Evolutionary conservation across 2,113 vertebrate species (phyloP).

Genomic region (Bos javanicus): DNA sequence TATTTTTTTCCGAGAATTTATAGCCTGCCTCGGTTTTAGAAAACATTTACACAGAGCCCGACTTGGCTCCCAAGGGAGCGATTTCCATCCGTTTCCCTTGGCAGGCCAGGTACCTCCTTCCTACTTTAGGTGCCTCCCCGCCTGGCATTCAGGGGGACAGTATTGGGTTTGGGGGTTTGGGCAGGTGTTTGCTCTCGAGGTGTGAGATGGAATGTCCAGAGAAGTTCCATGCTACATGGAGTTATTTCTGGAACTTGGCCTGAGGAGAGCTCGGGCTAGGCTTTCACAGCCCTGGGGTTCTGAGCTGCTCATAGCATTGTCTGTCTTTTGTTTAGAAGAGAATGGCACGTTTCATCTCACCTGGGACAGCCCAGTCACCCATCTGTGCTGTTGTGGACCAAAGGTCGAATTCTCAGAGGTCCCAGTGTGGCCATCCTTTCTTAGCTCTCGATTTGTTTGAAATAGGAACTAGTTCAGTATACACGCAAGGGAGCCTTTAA

Average conservation of each 20-base stretch:
- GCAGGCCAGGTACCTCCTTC: accelerated
- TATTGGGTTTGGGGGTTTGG: neutral
- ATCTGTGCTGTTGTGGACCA: neutral
- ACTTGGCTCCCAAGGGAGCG: neutral
- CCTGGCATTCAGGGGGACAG: neutral
- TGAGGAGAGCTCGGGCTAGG: neutral
- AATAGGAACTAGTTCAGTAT: neutral
- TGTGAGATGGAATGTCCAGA: neutral
- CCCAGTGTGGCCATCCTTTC: neutral
- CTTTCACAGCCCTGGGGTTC: neutral
- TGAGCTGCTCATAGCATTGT: neutral
- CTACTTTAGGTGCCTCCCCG: accelerated
- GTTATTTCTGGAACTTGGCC: neutral
- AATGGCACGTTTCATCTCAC: neutral
- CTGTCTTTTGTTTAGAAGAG: neutral
- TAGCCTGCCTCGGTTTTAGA: neutral
- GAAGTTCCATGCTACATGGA: accelerated
- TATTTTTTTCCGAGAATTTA: neutral
- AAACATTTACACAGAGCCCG: neutral
- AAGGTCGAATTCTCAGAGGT: neutral
- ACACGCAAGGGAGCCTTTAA: neutral
- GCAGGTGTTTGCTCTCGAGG: accelerated
- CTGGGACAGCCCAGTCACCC: neutral
- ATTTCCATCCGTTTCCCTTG: neutral
- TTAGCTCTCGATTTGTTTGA: neutral